These are phyloP conservation scores for Drosophila maculinotata DNA, from an alignment of 2,888 invertebrate species.

Conservation along the genomic window DNA sequence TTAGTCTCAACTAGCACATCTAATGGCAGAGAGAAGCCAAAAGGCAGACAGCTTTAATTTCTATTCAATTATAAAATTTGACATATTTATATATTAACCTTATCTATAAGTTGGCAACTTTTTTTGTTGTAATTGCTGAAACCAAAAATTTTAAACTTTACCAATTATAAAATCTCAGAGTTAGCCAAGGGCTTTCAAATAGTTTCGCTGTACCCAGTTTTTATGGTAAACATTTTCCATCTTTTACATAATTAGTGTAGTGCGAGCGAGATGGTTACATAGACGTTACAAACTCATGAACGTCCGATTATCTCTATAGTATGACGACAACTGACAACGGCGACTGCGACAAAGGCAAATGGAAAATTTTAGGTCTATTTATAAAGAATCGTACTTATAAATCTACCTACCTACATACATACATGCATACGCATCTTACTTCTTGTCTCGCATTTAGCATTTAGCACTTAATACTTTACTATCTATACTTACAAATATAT, in stretches of 20 bases:
- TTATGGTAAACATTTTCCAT: constrained; percentile 46
- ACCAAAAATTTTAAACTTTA: neutral
- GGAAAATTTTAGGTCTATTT: constrained; percentile 73
- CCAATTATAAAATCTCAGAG: neutral
- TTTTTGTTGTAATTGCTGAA: neutral
- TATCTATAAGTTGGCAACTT: too few relatives aligned
- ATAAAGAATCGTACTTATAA: constrained; percentile 46
- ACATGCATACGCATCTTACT: constrained; percentile 15
- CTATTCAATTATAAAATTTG: neutral
- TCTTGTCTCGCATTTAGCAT: constrained; percentile 32
- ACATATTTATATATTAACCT: too few relatives aligned
- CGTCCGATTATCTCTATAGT: constrained; percentile 59
- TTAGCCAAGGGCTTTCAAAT: neutral
- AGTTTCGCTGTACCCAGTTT: neutral
- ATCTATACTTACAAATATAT: constrained; percentile 14
- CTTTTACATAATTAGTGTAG: constrained; percentile 47
- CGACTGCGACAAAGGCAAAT: constrained; percentile 58
- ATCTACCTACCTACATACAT: constrained; percentile 21
- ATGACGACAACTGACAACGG: constrained; percentile 16
- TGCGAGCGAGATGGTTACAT: constrained; percentile 36
- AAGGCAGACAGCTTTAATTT: neutral
- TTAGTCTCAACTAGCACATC: constrained; percentile 11
- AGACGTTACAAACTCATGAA: constrained; percentile 48
- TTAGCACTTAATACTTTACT: constrained; percentile 24
- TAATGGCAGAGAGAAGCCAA: neutral